phyloP scores from a whole-genome alignment of 2,113 vertebrate genomes.

The Sardina pilchardus region DNA sequence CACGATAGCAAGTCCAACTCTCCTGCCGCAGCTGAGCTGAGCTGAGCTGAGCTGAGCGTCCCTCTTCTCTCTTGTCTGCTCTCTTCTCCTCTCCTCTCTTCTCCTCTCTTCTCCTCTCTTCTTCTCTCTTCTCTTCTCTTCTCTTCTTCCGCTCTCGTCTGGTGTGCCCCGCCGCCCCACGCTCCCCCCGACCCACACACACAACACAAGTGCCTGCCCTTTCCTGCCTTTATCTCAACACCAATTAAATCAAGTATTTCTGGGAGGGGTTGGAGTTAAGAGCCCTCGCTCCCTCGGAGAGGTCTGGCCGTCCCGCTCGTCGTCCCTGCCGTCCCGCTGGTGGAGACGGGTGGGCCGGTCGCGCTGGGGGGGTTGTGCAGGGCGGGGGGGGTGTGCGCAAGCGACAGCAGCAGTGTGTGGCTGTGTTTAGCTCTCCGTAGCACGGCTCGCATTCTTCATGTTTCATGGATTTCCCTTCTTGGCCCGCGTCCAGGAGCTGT shows the following conservation, averaged over 20 bases:
- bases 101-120: not conserved
- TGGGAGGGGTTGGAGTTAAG: conserved; percentile 53
- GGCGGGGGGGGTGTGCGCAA: conserved; percentile 65
- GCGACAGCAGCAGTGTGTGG: conserved; percentile 58
- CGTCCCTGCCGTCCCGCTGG: conserved; percentile 59
- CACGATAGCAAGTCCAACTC: conserved; percentile 75
- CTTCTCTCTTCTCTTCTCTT: conserved; percentile 1
- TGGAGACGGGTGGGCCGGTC: not conserved
- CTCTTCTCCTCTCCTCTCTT: not conserved
- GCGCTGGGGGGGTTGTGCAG: too few species aligned
- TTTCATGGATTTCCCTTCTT: conserved; percentile 92
- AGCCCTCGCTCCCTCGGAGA: conserved; percentile 72
- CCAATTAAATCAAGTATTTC: conserved; percentile 54
- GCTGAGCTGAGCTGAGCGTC: conserved; percentile 50
- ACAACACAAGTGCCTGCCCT: conserved; percentile 10
- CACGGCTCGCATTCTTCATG: conserved; percentile 85
- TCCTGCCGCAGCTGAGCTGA: not conserved
- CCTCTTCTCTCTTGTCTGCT: not conserved
- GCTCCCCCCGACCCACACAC: not conserved
- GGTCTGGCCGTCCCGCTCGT: conserved; percentile 72
- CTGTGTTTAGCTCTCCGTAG: conserved; percentile 61
- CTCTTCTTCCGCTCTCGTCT: conserved; percentile 31
- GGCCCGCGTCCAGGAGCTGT: conserved; percentile 78
- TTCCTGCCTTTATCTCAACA: conserved; percentile 65
- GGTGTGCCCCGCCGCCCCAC: not conserved